phyloP scores from a whole-genome alignment of 2,797 vertebrate genomes.

The Geotrypetes seraphini region DNA sequence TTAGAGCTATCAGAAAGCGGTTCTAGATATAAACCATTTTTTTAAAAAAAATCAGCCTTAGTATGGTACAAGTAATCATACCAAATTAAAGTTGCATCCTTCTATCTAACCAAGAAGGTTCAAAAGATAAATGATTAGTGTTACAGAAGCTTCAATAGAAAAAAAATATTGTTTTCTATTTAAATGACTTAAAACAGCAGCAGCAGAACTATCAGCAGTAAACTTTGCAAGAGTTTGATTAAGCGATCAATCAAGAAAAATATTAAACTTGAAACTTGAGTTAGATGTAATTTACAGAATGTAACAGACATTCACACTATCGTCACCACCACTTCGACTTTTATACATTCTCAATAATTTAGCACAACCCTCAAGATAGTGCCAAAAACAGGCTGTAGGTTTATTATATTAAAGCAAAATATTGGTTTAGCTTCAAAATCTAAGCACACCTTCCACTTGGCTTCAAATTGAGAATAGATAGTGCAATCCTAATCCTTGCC shows the following conservation, averaged over 20 bases:
- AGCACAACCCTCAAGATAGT: too few species aligned
- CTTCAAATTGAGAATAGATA: too few species aligned
- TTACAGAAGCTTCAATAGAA: slow-evolving; percentile 19
- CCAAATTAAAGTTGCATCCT: slow-evolving; percentile 13
- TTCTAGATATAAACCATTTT: slow-evolving; percentile 2
- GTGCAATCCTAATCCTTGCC: too few species aligned
- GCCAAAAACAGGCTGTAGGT: too few species aligned
- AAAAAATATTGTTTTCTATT: slow-evolving; percentile 16
- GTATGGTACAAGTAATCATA: not conserved
- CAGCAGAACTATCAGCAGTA: slow-evolving; percentile 5
- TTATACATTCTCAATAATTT: too few species aligned
- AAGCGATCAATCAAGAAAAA: too few species aligned
- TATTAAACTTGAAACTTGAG: too few species aligned
- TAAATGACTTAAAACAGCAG: slow-evolving; percentile 3
- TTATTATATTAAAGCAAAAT: too few species aligned
- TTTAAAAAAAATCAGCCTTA: slow-evolving; percentile 3
- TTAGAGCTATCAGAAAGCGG: not conserved
- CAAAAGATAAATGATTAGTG: slow-evolving; percentile 17
- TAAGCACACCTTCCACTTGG: too few species aligned
- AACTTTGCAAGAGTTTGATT: slow-evolving; percentile 17
- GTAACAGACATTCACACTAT: too few species aligned
- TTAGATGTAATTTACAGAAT: slow-evolving; percentile 21
- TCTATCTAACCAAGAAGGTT: slow-evolving; percentile 18
- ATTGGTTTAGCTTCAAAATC: too few species aligned
- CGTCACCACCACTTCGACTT: too few species aligned